phyloP scores from a whole-genome alignment of 2,888 invertebrate species.

The Drosophila kanekoi region DNA sequence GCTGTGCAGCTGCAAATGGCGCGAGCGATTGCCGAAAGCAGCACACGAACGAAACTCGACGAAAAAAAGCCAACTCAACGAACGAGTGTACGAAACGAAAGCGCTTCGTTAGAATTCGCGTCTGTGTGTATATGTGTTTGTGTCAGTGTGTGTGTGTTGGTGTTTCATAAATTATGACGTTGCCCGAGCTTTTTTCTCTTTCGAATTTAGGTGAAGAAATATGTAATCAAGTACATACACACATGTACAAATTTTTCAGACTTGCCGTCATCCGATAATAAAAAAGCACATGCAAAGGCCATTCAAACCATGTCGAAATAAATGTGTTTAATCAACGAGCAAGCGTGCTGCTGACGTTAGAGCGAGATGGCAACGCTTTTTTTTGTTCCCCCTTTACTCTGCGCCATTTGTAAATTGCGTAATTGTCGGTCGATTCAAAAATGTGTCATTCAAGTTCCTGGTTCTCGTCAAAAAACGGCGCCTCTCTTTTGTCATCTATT shows the following conservation, averaged over 20 bases:
- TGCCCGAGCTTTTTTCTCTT: constrained; percentile 64
- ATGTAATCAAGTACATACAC: constrained; percentile 46
- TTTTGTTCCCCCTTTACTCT: constrained; percentile 33
- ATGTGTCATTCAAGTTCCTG: constrained; percentile 79
- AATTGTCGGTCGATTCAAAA: constrained; percentile 73
- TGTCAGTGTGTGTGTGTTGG: constrained; percentile 25
- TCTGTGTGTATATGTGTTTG: constrained; percentile 25
- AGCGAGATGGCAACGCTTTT: constrained; percentile 44
- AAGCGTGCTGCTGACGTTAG: constrained; percentile 8
- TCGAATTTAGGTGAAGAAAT: constrained; percentile 63
- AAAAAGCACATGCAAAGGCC: constrained; percentile 74
- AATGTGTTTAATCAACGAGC: constrained; percentile 46
- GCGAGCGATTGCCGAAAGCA: constrained; percentile 67
- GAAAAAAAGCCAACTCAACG: constrained; percentile 62
- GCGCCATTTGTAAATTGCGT: constrained; percentile 78
- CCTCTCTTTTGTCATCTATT: constrained; percentile 8
- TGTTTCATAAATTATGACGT: constrained; percentile 79
- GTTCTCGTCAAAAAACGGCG: constrained; percentile 28
- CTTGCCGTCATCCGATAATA: constrained; percentile 69
- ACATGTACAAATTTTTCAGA: constrained; percentile 55
- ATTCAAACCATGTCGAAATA: constrained; percentile 58
- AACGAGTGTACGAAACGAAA: constrained; percentile 49
- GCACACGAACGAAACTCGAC: constrained; percentile 58
- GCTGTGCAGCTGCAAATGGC: constrained; percentile 82
- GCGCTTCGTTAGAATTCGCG: constrained; percentile 71